Evolutionary conservation across 2,797 vertebrate species (phyloP).

Genomic region (Sebastes oblongus): DNA sequence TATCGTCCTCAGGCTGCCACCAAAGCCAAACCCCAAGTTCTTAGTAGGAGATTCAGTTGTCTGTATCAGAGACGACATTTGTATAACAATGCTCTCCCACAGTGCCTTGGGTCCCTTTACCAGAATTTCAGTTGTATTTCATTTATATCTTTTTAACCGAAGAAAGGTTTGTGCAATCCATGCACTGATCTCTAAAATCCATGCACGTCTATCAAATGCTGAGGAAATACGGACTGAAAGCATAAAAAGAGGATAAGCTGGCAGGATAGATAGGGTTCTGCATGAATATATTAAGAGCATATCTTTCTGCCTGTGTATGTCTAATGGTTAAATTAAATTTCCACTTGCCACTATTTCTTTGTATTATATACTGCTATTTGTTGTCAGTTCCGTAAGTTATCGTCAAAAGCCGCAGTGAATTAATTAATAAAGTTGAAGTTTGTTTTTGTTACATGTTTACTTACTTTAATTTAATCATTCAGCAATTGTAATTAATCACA

Average conservation of each 20-base stretch:
- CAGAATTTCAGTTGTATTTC: conserved; percentile 13
- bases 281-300: conserved; percentile 28
- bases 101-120: neutral
- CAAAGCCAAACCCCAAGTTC: conserved; percentile 10
- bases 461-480: neutral
- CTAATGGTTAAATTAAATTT: neutral
- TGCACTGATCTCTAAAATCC: conserved; percentile 33
- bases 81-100: neutral
- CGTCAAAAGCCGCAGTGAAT: neutral
- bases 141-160: conserved; percentile 27
- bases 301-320: neutral
- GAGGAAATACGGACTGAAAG: conserved; percentile 15
- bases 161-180: conserved; percentile 19
- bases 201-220: conserved; percentile 7
- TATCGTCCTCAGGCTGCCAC: neutral
- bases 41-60: neutral
- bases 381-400: neutral
- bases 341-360: neutral
- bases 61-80: conserved; percentile 5
- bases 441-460: neutral
- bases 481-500: neutral
- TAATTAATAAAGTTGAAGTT: neutral
- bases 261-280: conserved; percentile 21
- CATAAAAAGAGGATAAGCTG: conserved; percentile 38
- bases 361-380: neutral